A percentile compares a stretch with the other conserved stretches of the same genome.
Conservation (phyloP, 2,888 invertebrate genomes). For the Allolobophora icterica region DNA sequence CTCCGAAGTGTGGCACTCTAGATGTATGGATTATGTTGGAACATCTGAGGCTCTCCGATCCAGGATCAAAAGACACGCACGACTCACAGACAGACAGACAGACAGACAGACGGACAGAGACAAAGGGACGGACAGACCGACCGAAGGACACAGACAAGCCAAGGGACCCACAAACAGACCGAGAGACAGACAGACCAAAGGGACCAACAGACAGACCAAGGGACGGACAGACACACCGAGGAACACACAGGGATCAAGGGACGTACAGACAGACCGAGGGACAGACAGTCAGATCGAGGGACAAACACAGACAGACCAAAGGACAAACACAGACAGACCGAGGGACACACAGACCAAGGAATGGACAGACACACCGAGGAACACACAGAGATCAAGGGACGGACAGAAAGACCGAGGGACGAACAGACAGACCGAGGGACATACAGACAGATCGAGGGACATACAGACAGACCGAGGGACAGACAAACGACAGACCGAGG, state of each 20-base stretch:
- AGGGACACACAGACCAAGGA: too few relatives aligned
- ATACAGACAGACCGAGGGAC: too few relatives aligned
- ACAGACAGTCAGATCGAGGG: not conserved
- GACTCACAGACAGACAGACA: too few relatives aligned
- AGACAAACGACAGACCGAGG: too few relatives aligned
- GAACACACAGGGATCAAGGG: not conserved
- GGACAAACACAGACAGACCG: too few relatives aligned
- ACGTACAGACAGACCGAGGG: not conserved
- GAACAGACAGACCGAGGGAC: not conserved
- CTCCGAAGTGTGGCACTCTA: constrained; percentile 1
- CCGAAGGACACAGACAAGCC: not conserved
- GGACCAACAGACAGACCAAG: not conserved
- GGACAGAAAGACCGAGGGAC: not conserved
- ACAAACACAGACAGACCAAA: too few relatives aligned
- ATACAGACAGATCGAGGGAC: too few relatives aligned
- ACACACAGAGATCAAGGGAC: too few relatives aligned
- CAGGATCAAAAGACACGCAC: constrained; percentile 3
- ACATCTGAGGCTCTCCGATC: not conserved
- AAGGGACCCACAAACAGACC: too few relatives aligned
- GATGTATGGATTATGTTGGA: not conserved
- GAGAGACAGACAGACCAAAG: not conserved
- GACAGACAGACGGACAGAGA: too few relatives aligned
- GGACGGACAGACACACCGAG: not conserved
- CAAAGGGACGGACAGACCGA: not conserved
- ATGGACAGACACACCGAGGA: too few relatives aligned